phyloP scores from a whole-genome alignment of 2,113 vertebrate genomes.

The Eidolon helvum region DNA sequence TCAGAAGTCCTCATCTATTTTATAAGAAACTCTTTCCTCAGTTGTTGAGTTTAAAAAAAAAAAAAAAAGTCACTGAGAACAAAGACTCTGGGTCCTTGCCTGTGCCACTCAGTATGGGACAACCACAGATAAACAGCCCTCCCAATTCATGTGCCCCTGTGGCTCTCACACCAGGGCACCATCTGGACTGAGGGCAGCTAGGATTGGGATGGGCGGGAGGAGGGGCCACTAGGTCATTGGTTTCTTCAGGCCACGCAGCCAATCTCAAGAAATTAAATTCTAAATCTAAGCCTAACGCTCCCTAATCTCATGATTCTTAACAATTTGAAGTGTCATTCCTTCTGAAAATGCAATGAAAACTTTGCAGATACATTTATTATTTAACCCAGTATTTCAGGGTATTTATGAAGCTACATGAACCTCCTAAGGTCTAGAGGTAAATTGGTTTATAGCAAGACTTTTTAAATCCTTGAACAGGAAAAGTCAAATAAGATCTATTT shows the following conservation, averaged over 20 bases:
- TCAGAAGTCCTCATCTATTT: not conserved
- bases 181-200: not conserved
- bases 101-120: not conserved
- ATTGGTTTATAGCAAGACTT: not conserved
- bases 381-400: not conserved
- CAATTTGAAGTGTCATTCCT: not conserved
- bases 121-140: not conserved
- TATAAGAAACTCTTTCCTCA: not conserved
- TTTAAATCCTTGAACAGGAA: slow-evolving; percentile 6
- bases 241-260: not conserved
- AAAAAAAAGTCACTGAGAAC: not conserved
- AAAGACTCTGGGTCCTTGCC: not conserved
- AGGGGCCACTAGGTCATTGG: not conserved
- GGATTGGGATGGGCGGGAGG: not conserved
- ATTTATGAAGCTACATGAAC: not conserved
- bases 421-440: not conserved
- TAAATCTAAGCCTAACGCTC: not conserved
- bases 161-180: not conserved
- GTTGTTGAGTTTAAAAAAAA: not conserved
- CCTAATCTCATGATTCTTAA: not conserved
- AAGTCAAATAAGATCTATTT: not conserved
- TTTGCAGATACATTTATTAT: not conserved
- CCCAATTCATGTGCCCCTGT: no score
- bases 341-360: not conserved
- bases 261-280: not conserved